Base-by-base conservation (phyloP, 2,888 invertebrate genomes). In the Lasioglossum morio region DNA sequence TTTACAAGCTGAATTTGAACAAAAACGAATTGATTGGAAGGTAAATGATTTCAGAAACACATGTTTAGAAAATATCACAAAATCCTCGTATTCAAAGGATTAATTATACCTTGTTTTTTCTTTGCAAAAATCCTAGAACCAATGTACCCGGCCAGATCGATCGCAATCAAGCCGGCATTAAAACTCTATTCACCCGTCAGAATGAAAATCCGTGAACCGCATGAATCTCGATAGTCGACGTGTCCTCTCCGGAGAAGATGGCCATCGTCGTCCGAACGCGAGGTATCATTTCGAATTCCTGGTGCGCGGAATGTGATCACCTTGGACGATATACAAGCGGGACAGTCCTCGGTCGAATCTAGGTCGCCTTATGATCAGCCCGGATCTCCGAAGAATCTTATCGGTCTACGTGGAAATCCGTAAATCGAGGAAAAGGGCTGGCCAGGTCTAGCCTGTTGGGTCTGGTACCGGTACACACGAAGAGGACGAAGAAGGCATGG, bases 341-440 rank as follows among this genome's bases (percentile, higher is more conserved):
- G 77, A 73, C 79, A 82, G 70, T 79, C 82, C 70, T 53, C 43
- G 82, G 85, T 57, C 57, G 85, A 90, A 90, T 90, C 79, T 77
- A 82, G 90, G 90, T 90, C 90, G 84, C 75, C 77, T 90, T 90
- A 89, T 87, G 87, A 82, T 74, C 84, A 73, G 77, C 30, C 60
- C 30, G 85, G 66, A 81, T 84, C 72, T 12, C 30, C 70, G 73
- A 75, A 72, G 88, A 91, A 90, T 87, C 90, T 87, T 90, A 91
- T 88, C 91, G 82, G 69, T 40, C 69, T 86, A 82, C 81, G 90
- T 86, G 88, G 76, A 85, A 85, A 85, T 77, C 87, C 81, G 84
- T 82, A 82, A 84, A 80, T 72, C 66, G 75, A 43, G 77, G 37
- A 37, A 37, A 69, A 34, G 66, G 66, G 30, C 63, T 30, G 30